Conservation (phyloP, 2,113 vertebrate genomes). For the Engystomops pustulosus region DNA sequence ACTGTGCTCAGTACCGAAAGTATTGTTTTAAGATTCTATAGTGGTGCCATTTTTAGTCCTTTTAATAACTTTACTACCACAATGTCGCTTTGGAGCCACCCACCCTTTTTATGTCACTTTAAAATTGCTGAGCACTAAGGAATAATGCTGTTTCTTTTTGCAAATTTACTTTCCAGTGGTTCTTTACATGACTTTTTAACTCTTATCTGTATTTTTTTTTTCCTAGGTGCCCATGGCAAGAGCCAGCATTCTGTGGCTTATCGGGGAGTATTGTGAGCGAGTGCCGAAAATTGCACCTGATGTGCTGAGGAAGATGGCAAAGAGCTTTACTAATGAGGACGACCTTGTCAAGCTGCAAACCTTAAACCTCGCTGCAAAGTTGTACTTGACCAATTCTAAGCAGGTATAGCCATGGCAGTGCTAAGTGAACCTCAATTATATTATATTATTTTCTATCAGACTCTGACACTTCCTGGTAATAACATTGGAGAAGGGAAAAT, state of each 20-base stretch:
- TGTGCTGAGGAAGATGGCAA: constrained; percentile 92
- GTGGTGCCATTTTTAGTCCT: too few relatives aligned
- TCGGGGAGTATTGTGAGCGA: constrained; percentile 93
- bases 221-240: constrained; percentile 93
- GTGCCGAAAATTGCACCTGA: constrained; percentile 97
- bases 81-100: too few relatives aligned
- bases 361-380: constrained; percentile 91
- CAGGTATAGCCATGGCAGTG: constrained; percentile 78
- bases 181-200: neutral
- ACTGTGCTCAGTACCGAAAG: too few relatives aligned
- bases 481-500: too few relatives aligned
- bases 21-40: too few relatives aligned
- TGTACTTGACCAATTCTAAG: constrained; percentile 96
- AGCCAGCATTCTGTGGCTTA: constrained; percentile 98
- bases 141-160: too few relatives aligned
- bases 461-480: neutral
- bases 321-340: constrained; percentile 89
- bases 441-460: neutral
- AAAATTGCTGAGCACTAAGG: too few relatives aligned
- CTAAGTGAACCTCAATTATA: neutral
- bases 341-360: constrained; percentile 96
- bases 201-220: neutral
- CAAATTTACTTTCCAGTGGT: neutral
- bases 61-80: too few relatives aligned
- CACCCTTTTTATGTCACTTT: too few relatives aligned